phyloP scores from a whole-genome alignment of 2,888 invertebrate genomes.

The Thymelicus sylvestris region DNA sequence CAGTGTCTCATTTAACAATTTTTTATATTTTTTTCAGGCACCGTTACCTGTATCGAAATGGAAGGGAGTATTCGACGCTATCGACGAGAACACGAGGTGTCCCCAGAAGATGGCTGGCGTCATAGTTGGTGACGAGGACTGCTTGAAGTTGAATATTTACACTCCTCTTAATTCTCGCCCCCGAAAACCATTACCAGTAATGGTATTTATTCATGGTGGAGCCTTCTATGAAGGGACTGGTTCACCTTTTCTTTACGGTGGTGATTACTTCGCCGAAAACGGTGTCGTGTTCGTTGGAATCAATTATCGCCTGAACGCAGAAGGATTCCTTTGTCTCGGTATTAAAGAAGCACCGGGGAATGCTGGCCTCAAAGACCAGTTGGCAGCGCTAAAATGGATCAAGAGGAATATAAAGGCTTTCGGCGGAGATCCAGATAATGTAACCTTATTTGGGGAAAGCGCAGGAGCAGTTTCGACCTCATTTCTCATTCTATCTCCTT shows the following conservation, averaged over 20 bases:
- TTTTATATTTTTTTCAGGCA: constrained; percentile 60
- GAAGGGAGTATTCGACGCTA: constrained; percentile 71
- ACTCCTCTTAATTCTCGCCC: constrained; percentile 56
- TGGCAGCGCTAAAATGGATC: constrained; percentile 74
- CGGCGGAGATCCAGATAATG: constrained; percentile 71
- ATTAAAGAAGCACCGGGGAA: constrained; percentile 87
- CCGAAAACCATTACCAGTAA: constrained; percentile 75
- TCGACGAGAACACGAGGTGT: constrained; percentile 71
- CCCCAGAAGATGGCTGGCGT: constrained; percentile 64
- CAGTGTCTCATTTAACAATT: too few relatives aligned
- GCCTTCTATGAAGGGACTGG: constrained; percentile 86
- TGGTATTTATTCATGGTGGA: constrained; percentile 88
- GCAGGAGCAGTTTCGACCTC: constrained; percentile 76
- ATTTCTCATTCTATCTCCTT: constrained; percentile 64
- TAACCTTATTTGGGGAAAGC: constrained; percentile 77
- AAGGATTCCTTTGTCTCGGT: constrained; percentile 87
- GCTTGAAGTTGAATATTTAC: constrained; percentile 72
- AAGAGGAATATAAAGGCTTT: constrained; percentile 69
- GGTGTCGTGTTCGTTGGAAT: constrained; percentile 85
- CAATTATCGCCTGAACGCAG: constrained; percentile 84
- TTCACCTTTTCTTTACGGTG: constrained; percentile 84
- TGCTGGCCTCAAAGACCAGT: constrained; percentile 84
- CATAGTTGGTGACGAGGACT: constrained; percentile 66
- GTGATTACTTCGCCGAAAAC: constrained; percentile 84
- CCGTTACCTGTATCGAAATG: constrained; percentile 71